A percentile compares a stretch with the other conserved stretches of the same genome.
Conservation (phyloP, 2,797 vertebrate species). For the Syngnathus rostellatus region DNA sequence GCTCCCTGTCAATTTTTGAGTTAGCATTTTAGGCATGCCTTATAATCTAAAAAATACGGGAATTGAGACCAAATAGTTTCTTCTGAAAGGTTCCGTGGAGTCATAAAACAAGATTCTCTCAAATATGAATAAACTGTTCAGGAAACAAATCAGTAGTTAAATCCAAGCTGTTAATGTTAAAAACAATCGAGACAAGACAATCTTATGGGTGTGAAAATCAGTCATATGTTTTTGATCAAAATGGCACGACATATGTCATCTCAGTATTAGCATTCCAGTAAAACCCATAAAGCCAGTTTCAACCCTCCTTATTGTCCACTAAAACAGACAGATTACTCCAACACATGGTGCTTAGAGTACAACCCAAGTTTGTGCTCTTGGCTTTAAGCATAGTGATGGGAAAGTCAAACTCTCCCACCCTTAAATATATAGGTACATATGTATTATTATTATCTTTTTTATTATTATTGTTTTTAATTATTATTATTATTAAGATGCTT, state of each 20-base stretch:
- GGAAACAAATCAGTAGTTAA: background rate
- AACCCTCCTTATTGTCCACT: conserved; percentile 14
- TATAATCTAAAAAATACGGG: too few species aligned
- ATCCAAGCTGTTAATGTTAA: background rate
- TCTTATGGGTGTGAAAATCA: background rate
- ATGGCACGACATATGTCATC: background rate
- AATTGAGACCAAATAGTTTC: background rate
- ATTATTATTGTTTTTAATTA: too few species aligned
- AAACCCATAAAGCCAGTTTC: conserved; percentile 12
- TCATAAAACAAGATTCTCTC: background rate
- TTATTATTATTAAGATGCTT: too few species aligned
- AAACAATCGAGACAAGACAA: background rate
- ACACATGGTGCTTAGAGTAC: conserved; percentile 22
- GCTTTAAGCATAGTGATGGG: conserved; percentile 24
- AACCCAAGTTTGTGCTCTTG: conserved; percentile 26
- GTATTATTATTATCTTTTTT: too few species aligned
- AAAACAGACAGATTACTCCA: conserved; percentile 23
- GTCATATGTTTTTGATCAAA: conserved; percentile 1
- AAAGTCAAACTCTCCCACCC: conserved; percentile 21
- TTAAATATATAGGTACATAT: conserved; percentile 8
- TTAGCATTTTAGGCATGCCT: too few species aligned
- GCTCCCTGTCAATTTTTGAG: too few species aligned
- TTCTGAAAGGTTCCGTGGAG: background rate
- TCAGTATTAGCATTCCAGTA: conserved; percentile 1
- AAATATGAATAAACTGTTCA: background rate